These are phyloP conservation scores for Drosophila pseudoananassae DNA, from an alignment of 1,140 invertebrate species.

Conservation along the genomic window DNA sequence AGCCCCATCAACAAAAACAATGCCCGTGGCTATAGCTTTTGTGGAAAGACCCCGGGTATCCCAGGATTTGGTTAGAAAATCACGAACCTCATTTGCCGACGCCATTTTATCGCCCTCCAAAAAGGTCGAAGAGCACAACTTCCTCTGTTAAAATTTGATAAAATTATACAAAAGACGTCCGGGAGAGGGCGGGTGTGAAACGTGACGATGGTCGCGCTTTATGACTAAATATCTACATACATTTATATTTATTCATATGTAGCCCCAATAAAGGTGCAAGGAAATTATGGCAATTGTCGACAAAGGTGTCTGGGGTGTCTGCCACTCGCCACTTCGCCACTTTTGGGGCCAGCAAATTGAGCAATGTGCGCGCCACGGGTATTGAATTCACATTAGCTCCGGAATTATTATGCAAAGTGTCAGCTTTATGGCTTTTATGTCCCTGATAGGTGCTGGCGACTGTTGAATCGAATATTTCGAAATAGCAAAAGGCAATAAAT, in stretches of 20 bases:
- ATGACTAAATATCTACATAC: slow-evolving; percentile 8
- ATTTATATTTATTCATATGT: background rate
- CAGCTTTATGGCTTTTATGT: slow-evolving; percentile 20
- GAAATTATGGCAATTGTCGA: slow-evolving; percentile 69
- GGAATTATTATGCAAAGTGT: slow-evolving; percentile 44
- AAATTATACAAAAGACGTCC: slow-evolving; percentile 30
- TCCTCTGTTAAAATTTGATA: slow-evolving; percentile 43
- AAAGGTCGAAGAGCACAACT: slow-evolving; percentile 54
- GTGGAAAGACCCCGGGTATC: slow-evolving; percentile 39
- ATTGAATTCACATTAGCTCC: slow-evolving; percentile 29
- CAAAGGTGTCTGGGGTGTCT: slow-evolving; percentile 18
- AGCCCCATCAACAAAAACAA: slow-evolving; percentile 33
- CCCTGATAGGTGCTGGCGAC: slow-evolving; percentile 1
- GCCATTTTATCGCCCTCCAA: slow-evolving; percentile 64
- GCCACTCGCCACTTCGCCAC: background rate
- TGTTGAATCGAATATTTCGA: slow-evolving; percentile 5
- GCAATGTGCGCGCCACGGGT: slow-evolving; percentile 21
- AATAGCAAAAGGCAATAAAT: slow-evolving; percentile 10
- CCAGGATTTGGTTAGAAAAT: slow-evolving; percentile 26
- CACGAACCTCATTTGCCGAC: slow-evolving; percentile 36
- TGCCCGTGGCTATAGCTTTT: slow-evolving; percentile 26
- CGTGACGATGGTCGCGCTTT: slow-evolving; percentile 67
- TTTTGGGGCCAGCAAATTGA: slow-evolving; percentile 35
- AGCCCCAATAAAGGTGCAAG: slow-evolving; percentile 15
- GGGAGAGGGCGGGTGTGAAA: slow-evolving; percentile 46